Evolutionary conservation across 1,140 invertebrate genomes (phyloP), one percentile per base, ranked within the genome.

Genomic region (Zophobas atratus): DNA sequence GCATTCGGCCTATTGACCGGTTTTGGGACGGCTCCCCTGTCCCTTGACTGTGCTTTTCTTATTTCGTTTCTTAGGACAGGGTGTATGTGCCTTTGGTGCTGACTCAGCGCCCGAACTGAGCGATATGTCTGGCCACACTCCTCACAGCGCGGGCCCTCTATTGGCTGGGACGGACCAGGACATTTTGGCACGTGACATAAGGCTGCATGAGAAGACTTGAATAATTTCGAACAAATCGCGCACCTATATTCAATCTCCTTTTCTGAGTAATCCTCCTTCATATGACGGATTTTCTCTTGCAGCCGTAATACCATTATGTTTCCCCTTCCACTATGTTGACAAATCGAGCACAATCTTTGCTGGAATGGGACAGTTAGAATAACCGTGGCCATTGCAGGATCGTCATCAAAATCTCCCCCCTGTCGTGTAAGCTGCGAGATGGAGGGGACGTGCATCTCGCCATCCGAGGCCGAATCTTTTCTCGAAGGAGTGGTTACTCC

Each of bases 111-210:
- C 20, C 20, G 20, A 20, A 20, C 20, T 20, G 20, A 20, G 20
- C 20, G 20, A 20, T 20, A 20, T 20, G 20, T 20, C 20, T 20
- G 20, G 20, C 20, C 20, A 20, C 20, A 20, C 20, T 20, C 20
- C 20, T 20, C 20, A 20, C 20, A 20, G 20, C 20, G 20, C 20
- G 20, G 20, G 20, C 20, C 20, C 20, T 20, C 20, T 20, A 20
- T 20, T 20, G 20, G 20, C 20, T 20, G 20, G 20, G 20, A 20
- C 6, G 72, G 72, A 1, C 72, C 49, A 51, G 70, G 2, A 35
- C 70, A 72, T 8, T 72, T 72, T 20, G 70, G 70, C 20, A 49
- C 39, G 33, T 72, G 70, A n/a, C 70, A 72, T 35, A 53, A 41
- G 32, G 70, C 70, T 36, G 70, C 70, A 41, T 72, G 70, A 43